Evolutionary conservation across 64 coral and sea anemone species (phyloP).

Genomic region (Actinia equina): DNA sequence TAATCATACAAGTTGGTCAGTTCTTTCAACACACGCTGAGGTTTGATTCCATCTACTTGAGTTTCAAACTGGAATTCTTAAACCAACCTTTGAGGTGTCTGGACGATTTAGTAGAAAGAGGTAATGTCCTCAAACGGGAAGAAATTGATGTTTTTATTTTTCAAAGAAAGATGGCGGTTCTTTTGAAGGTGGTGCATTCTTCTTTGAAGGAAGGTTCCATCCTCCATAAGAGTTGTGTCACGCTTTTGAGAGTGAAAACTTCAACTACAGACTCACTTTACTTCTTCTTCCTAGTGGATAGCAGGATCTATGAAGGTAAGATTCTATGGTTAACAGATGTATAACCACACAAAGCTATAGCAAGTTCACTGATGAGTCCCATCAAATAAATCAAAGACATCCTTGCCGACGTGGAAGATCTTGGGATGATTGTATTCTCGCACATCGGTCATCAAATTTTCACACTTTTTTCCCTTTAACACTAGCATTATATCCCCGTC

Average conservation of each 20-base stretch:
- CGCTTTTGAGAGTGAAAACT: neutral
- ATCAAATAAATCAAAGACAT: neutral
- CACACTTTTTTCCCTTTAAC: neutral
- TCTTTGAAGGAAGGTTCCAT: neutral
- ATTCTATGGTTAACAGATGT: neutral
- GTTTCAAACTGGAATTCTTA: constrained; percentile 3
- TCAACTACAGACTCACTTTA: neutral
- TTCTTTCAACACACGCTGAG: constrained; percentile 3
- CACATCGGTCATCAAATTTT: neutral
- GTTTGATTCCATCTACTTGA: neutral
- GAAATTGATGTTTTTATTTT: neutral
- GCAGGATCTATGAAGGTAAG: neutral
- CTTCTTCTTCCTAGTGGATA: neutral
- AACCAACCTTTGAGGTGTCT: neutral
- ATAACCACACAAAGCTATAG: too few species aligned
- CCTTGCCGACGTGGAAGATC: neutral
- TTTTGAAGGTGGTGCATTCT: neutral
- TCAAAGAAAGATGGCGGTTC: neutral
- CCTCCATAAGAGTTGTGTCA: neutral
- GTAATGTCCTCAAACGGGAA: neutral
- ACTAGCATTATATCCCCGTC: neutral
- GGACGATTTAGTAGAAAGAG: neutral
- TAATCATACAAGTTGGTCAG: constrained; percentile 26
- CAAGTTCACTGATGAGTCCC: neutral
- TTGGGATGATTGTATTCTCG: neutral